These are phyloP conservation scores for Leiothrix lutea DNA, from an alignment of 2,113 vertebrate genomes.

Conservation along the genomic window DNA sequence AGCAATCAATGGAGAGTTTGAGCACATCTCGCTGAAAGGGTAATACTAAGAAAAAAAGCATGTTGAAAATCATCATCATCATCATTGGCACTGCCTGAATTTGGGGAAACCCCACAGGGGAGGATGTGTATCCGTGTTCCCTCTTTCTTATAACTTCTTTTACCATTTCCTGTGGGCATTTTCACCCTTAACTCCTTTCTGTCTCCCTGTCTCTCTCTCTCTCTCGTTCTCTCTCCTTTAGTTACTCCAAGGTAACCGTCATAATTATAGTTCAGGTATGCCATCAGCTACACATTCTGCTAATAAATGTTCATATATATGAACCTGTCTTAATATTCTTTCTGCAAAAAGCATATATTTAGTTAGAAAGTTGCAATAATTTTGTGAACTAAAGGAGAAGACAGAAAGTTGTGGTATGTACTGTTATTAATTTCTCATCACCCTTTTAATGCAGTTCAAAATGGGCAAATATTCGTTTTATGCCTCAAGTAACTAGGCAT, in stretches of 20 bases:
- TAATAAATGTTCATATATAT: background rate
- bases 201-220: background rate
- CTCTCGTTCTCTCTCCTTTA: background rate
- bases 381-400: background rate
- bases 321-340: background rate
- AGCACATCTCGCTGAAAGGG: background rate
- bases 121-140: accelerated
- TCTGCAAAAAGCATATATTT: background rate
- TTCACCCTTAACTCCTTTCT: background rate
- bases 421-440: background rate
- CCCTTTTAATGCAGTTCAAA: background rate
- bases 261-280: background rate
- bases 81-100: background rate
- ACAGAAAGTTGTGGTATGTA: background rate
- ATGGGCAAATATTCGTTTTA: background rate
- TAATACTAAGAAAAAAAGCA: background rate
- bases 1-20: background rate
- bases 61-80: background rate
- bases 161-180: background rate
- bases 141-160: background rate
- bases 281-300: background rate
- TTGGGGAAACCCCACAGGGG: background rate
- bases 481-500: background rate
- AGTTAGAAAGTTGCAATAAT: background rate
- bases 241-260: background rate